Percentiles rank a stretch among this genome's conserved stretches.
phyloP scores from a whole-genome alignment of 2,113 vertebrate genomes.

The Gallinago undulata region DNA sequence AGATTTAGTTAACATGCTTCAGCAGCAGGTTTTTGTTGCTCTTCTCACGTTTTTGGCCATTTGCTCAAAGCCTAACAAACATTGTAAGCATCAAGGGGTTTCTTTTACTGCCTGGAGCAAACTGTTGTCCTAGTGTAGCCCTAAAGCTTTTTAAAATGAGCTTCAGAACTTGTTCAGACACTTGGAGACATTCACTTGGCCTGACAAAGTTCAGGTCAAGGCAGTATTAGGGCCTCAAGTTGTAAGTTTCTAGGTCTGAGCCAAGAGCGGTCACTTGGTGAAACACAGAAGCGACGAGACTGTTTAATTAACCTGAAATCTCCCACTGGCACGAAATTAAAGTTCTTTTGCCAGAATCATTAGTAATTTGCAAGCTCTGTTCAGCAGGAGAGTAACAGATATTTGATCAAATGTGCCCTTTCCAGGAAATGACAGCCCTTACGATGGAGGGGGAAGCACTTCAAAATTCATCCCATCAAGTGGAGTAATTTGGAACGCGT shows the following conservation, averaged over 20 bases:
- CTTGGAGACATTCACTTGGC: not conserved
- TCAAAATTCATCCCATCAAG: slow-evolving; percentile 23
- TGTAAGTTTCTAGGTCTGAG: slow-evolving; percentile 58
- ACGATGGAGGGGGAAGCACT: not conserved
- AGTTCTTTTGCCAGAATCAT: slow-evolving; percentile 72
- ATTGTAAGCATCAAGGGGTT: not conserved
- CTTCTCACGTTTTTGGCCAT: not conserved
- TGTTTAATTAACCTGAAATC: slow-evolving; percentile 78
- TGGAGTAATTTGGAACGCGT: slow-evolving; percentile 17
- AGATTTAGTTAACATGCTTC: not conserved
- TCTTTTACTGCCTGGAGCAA: not conserved
- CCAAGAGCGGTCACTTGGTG: slow-evolving; percentile 57
- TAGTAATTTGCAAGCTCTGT: slow-evolving; percentile 74
- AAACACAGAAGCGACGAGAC: slow-evolving; percentile 24
- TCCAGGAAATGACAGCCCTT: slow-evolving; percentile 71
- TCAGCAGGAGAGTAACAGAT: slow-evolving; percentile 58
- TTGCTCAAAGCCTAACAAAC: not conserved
- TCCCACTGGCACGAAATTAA: slow-evolving; percentile 71
- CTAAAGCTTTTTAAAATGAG: not conserved
- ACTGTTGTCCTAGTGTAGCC: not conserved
- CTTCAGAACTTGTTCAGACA: not conserved
- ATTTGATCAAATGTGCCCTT: slow-evolving; percentile 71
- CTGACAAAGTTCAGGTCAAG: not conserved
- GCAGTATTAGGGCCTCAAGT: not conserved
- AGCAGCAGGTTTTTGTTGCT: not conserved